These are phyloP conservation scores for Apteryx owenii DNA, from an alignment of 2,113 vertebrate species.

Conservation along the genomic window DNA sequence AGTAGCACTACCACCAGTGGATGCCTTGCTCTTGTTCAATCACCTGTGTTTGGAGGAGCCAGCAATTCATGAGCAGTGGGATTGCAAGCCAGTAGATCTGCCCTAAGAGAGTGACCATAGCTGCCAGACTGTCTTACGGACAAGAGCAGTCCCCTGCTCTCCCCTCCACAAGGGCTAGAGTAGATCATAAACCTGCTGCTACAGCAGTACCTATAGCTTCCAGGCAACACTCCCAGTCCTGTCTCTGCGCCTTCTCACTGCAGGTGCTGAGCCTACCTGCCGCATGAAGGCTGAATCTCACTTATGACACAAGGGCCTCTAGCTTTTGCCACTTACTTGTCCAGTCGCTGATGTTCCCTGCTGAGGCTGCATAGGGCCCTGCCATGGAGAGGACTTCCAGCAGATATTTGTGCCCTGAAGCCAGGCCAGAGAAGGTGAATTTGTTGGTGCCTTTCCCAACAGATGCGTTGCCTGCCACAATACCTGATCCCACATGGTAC, in stretches of 20 bases:
- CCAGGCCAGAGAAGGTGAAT: constrained; percentile 65
- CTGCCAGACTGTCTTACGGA: not conserved
- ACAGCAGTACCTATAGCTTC: not conserved
- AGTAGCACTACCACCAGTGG: not conserved
- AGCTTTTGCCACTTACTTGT: constrained; percentile 59
- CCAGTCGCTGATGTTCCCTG: constrained; percentile 68
- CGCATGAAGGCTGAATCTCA: not conserved
- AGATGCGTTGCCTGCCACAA: constrained; percentile 26
- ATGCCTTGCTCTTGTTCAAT: not conserved
- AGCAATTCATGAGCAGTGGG: not conserved
- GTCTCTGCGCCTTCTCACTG: rapidly evolving
- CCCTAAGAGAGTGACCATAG: not conserved
- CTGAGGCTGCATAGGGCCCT: constrained; percentile 37
- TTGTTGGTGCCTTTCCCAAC: constrained; percentile 54
- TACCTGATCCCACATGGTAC: constrained; percentile 51
- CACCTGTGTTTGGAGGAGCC: not conserved
- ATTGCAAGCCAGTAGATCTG: not conserved
- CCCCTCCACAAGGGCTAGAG: not conserved
- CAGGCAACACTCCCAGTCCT: not conserved
- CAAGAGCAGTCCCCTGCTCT: not conserved
- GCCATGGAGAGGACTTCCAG: constrained; percentile 48
- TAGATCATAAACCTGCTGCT: not conserved
- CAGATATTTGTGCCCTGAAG: constrained; percentile 63
- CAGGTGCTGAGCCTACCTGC: not conserved
- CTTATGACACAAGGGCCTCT: not conserved